Evolutionary conservation across 2,113 vertebrate species (phyloP), one percentile per base, ranked within the genome.

Genomic region (Sinocyclocheilus maitianheensis): DNA sequence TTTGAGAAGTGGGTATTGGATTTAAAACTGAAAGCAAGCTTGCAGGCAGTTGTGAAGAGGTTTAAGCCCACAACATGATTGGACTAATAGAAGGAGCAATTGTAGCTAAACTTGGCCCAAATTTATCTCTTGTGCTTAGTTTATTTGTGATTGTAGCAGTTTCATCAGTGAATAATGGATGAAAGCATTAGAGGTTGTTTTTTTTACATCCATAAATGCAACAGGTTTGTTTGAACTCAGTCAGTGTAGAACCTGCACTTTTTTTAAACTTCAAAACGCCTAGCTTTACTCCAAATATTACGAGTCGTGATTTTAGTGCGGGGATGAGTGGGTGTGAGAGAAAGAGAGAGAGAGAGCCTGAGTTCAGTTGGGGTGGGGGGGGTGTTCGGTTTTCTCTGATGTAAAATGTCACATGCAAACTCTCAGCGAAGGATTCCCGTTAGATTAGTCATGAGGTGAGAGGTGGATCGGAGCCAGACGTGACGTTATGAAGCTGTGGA

Each of bases 351-450:
- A 67, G 30, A 69, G 37, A 74, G 60, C 46, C 20, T 18, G 26
- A 24, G 16, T 48, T 12, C 3, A 37, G 62, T 14, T 46, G 30
- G 30, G 30, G 40, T 71, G 26, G 26, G 26, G 69, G 14, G 34
- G 34, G 43, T 26, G 11, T n/a, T 43, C 40, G n/a, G 11, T 82
- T 81, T 79, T 82, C 83, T 86, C 85, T 86, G 53, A 83, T 82
- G 77, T 81, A 86, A 77, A 86, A 83, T 77, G 85, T 86, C 85
- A 86, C 69, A 63, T 83, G 55, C 24, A 63, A 65, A 82, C 26
- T 55, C 67, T 75, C 71, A 14, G 58, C 10, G 1, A 81, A 77
- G 71, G 58, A 77, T 76, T 86, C 79, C 85, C 79, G 11, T 77
- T 75, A 76, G 79, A 82, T 82, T 76, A 81, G 55, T 82, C 60